phyloP scores from a whole-genome alignment of 2,888 invertebrate species.

The Patella ulyssiponensis region DNA sequence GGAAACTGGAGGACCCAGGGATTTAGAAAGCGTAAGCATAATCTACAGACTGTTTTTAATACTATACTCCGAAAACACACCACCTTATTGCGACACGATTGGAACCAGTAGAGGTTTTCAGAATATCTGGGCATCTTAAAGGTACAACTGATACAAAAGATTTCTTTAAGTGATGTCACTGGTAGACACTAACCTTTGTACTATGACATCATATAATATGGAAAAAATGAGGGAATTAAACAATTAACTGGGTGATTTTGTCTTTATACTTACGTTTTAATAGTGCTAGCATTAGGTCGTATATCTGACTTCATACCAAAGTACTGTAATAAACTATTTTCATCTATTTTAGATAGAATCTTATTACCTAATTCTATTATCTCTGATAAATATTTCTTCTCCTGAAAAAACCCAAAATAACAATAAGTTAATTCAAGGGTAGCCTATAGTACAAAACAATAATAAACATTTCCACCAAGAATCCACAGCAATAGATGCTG shows the following conservation, averaged over 20 bases:
- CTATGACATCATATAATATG: neutral
- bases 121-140: no score
- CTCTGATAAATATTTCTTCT: slow-evolving; percentile 55
- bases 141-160: neutral
- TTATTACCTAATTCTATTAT: slow-evolving; percentile 79
- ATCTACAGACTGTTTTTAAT: no score
- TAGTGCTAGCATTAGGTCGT: slow-evolving; percentile 82
- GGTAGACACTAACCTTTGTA: no score
- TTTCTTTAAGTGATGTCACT: neutral
- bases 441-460: neutral
- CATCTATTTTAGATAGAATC: slow-evolving; percentile 82
- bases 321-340: slow-evolving; percentile 84
- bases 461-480: neutral
- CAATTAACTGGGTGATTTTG: neutral
- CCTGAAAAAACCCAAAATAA: slow-evolving; percentile 41
- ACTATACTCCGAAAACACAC: no score
- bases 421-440: neutral
- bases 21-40: no score
- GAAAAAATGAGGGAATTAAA: neutral
- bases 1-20: no score
- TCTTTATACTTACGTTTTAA: slow-evolving; percentile 80
- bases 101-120: no score
- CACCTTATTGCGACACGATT: no score
- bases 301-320: slow-evolving; percentile 88
- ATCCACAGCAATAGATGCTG: no score